Percentiles rank a stretch among this genome's conserved stretches.
Conservation (phyloP, 2,113 vertebrate genomes). For the Scytalopus superciliaris region DNA sequence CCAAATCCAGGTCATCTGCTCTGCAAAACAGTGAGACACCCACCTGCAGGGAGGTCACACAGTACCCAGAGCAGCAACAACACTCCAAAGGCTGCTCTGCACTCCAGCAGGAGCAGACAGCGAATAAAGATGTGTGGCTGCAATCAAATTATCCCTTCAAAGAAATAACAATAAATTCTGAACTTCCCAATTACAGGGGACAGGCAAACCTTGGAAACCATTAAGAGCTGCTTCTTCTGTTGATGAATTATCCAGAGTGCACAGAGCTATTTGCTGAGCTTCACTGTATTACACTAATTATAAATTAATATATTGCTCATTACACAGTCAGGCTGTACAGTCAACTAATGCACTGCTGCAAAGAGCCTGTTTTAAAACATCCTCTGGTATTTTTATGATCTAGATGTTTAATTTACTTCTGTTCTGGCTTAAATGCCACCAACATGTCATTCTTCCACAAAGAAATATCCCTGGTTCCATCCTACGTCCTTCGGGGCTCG, state of each 20-base stretch:
- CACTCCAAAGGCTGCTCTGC: neutral
- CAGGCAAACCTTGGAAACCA: conserved; percentile 56
- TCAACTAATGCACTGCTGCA: conserved; percentile 56
- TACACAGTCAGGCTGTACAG: conserved; percentile 50
- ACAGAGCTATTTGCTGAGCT: conserved; percentile 60
- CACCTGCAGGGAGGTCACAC: neutral
- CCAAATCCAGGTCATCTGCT: neutral
- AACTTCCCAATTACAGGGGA: conserved; percentile 44
- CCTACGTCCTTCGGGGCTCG: neutral
- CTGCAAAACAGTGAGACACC: neutral
- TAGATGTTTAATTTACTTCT: conserved; percentile 57
- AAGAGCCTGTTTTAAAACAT: conserved; percentile 41
- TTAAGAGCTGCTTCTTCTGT: conserved; percentile 47
- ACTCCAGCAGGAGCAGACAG: neutral
- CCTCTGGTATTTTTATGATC: conserved; percentile 42
- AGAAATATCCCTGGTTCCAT: neutral
- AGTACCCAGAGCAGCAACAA: rapidly evolving
- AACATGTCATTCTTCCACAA: neutral
- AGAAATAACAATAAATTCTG: conserved; percentile 57
- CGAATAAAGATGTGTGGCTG: conserved; percentile 18
- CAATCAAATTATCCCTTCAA: conserved; percentile 42
- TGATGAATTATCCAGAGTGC: conserved; percentile 60
- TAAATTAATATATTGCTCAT: conserved; percentile 74
- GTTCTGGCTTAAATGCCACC: conserved; percentile 40
- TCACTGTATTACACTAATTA: conserved; percentile 67